phyloP scores from a whole-genome alignment of 1,140 invertebrate genomes.

The Capitella teleta region DNA sequence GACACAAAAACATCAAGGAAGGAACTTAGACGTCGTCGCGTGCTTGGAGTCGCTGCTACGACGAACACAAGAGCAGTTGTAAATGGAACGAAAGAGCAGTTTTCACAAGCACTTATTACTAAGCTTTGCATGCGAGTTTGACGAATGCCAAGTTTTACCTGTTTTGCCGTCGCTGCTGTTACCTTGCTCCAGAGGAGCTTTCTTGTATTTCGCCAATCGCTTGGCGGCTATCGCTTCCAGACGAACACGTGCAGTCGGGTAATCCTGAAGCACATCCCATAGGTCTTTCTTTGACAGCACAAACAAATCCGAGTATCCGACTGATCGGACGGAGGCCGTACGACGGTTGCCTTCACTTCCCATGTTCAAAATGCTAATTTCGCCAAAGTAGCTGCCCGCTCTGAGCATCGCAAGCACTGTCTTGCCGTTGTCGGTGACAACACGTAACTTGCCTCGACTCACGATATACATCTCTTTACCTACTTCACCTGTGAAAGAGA shows the following conservation, averaged over 20 bases:
- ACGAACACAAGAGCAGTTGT: constrained; percentile 2
- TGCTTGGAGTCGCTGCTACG: no score
- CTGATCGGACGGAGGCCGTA: constrained; percentile 87
- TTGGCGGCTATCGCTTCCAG: constrained; percentile 96
- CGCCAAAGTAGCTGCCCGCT: constrained; percentile 94
- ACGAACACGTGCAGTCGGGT: constrained; percentile 86
- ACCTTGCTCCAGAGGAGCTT: constrained; percentile 28
- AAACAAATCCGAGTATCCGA: constrained; percentile 96
- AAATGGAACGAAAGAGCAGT: not conserved
- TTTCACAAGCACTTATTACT: no score
- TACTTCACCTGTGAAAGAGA: constrained; percentile 78
- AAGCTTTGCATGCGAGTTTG: no score
- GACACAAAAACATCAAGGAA: no score
- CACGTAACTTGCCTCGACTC: constrained; percentile 84
- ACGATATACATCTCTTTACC: constrained; percentile 98
- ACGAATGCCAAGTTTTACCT: no score
- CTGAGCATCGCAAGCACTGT: constrained; percentile 84
- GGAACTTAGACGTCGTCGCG: no score
- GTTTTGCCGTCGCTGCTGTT: no score
- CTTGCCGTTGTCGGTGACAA: constrained; percentile 85
- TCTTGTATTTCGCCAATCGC: constrained; percentile 52
- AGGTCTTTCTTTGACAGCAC: constrained; percentile 98
- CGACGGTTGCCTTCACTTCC: constrained; percentile 95
- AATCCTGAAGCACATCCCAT: constrained; percentile 98
- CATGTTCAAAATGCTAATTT: constrained; percentile 99